Percentiles rank a stretch among this genome's conserved stretches.
These are phyloP conservation scores for Aurelia sp. DNA, from an alignment of 30 jellyfish, hydroid and myxozoan genomes.

Conservation along the genomic window DNA sequence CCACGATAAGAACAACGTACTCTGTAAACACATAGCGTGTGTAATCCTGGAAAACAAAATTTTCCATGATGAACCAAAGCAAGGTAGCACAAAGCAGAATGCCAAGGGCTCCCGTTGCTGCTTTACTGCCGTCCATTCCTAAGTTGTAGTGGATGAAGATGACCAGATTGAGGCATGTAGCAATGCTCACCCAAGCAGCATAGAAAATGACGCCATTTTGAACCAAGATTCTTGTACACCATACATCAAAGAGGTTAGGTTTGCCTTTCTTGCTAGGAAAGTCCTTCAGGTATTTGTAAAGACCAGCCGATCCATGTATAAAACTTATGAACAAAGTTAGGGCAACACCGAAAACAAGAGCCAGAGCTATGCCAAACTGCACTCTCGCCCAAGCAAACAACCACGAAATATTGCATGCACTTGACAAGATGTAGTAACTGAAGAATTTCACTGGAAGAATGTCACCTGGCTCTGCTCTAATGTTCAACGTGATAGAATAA, in stretches of 20 bases:
- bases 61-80: slow-evolving; percentile 75
- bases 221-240: slow-evolving; percentile 66
- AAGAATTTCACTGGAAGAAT: slow-evolving; percentile 49
- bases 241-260: slow-evolving; percentile 57
- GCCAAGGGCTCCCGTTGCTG: slow-evolving; percentile 64
- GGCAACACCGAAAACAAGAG: slow-evolving; percentile 36
- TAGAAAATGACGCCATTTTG: slow-evolving; percentile 78
- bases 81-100: slow-evolving; percentile 25
- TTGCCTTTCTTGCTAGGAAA: slow-evolving; percentile 31
- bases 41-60: slow-evolving; percentile 59
- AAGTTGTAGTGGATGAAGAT: slow-evolving; percentile 52
- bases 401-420: slow-evolving; percentile 50
- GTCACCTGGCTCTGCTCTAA: slow-evolving; percentile 36
- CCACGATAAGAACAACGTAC: slow-evolving; percentile 65
- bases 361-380: slow-evolving; percentile 40
- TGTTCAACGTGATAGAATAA: slow-evolving; percentile 29
- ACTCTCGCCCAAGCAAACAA: slow-evolving; percentile 66
- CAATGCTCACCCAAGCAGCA: slow-evolving; percentile 69
- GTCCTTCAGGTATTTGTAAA: slow-evolving; percentile 32
- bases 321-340: slow-evolving; percentile 35
- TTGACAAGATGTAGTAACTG: slow-evolving; percentile 37
- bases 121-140: slow-evolving; percentile 46
- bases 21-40: slow-evolving; percentile 43
- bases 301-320: slow-evolving; percentile 37
- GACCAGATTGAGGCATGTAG: slow-evolving; percentile 54